These are phyloP conservation scores for Poecile atricapillus DNA, from an alignment of 2,113 vertebrate genomes.

Conservation along the genomic window DNA sequence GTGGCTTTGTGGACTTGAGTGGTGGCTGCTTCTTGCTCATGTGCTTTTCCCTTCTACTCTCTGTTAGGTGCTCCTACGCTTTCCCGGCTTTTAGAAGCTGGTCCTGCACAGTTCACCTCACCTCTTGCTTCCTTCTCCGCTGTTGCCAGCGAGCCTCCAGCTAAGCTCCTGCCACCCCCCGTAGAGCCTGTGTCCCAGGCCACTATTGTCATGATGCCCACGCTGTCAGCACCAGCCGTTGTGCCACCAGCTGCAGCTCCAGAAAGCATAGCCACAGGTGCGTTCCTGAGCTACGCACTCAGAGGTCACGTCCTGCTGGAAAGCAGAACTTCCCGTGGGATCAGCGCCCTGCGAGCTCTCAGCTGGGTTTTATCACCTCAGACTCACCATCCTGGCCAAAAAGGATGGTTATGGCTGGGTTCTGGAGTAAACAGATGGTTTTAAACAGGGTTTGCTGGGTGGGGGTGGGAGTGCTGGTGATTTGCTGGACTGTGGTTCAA, in stretches of 20 bases:
- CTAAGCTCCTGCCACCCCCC: constrained; percentile 81
- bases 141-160: constrained; percentile 81
- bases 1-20: constrained; percentile 54
- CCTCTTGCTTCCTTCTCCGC: constrained; percentile 88
- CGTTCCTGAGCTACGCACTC: constrained; percentile 65
- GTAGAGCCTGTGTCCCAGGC: constrained; percentile 78
- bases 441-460: neutral
- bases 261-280: constrained; percentile 79
- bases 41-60: constrained; percentile 75
- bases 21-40: constrained; percentile 66
- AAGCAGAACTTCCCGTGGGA: neutral
- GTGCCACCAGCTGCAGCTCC: constrained; percentile 78
- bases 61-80: constrained; percentile 93
- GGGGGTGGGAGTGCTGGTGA: neutral
- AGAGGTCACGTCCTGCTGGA: constrained; percentile 23
- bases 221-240: constrained; percentile 78
- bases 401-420: neutral
- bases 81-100: constrained; percentile 96
- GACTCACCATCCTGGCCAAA: neutral
- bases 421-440: neutral
- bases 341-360: neutral
- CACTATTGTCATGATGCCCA: constrained; percentile 84
- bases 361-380: neutral
- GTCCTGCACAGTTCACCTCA: constrained; percentile 88
- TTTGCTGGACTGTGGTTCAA: neutral